phyloP scores from a whole-genome alignment of 2,797 vertebrate genomes.

The Gambusia yucatana region DNA sequence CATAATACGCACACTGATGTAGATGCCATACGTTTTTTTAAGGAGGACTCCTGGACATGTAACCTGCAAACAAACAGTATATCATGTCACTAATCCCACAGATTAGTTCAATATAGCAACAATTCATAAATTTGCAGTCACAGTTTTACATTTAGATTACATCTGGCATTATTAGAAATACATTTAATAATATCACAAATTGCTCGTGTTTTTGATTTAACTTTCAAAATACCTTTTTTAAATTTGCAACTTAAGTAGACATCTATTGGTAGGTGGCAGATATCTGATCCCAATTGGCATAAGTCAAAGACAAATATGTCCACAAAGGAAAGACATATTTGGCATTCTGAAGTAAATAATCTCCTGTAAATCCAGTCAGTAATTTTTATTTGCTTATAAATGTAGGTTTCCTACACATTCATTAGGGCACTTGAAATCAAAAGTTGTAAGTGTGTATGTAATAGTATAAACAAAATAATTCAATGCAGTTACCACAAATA shows the following conservation, averaged over 20 bases:
- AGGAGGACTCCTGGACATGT: conserved; percentile 89
- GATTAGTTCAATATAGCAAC: neutral
- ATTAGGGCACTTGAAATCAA: neutral
- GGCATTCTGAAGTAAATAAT: neutral
- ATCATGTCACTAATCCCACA: neutral
- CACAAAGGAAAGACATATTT: neutral
- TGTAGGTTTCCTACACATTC: neutral
- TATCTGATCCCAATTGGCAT: neutral
- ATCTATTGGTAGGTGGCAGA: neutral
- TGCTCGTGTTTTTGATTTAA: neutral
- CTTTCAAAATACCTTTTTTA: neutral
- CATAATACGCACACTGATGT: conserved; percentile 89
- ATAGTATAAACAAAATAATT: conserved; percentile 1
- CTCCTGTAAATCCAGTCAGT: no score
- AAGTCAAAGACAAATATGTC: neutral
- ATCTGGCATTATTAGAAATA: neutral
- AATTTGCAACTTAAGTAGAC: neutral
- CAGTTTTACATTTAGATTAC: neutral
- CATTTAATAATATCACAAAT: neutral
- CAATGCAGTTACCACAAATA: neutral
- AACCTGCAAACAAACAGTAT: conserved; percentile 78
- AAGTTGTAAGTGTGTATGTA: neutral
- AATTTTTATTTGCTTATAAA: neutral
- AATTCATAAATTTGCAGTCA: neutral
- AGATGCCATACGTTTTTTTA: conserved; percentile 83